Conservation (phyloP, 2,888 invertebrate species). For the Synergus umbraculus region DNA sequence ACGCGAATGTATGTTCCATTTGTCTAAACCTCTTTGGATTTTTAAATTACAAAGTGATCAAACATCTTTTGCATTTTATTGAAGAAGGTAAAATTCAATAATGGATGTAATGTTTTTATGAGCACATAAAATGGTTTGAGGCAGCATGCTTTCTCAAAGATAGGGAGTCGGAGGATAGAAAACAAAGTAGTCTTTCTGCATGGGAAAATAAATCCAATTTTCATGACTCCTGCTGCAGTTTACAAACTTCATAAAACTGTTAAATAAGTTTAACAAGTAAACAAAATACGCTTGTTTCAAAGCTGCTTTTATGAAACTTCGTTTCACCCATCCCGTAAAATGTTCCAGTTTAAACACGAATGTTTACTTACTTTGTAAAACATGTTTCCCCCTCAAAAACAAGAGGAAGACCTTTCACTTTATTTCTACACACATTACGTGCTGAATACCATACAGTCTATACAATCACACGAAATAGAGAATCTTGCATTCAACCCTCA, state of each 20-base stretch:
- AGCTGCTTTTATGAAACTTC: slow-evolving; percentile 2
- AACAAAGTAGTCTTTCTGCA: slow-evolving; percentile 35
- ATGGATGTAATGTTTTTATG: neutral
- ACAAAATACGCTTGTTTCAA: slow-evolving; percentile 30
- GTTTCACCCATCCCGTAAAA: neutral
- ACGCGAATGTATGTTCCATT: no score
- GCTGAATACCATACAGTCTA: neutral
- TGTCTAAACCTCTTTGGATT: no score
- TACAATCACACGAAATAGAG: neutral
- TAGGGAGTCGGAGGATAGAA: neutral
- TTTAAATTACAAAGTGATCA: no score
- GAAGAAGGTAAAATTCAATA: neutral
- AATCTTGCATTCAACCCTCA: neutral
- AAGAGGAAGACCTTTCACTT: neutral
- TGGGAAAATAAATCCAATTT: slow-evolving; percentile 34
- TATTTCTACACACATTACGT: neutral
- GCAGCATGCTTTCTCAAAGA: slow-evolving; percentile 4
- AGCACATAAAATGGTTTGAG: neutral
- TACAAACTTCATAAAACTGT: slow-evolving; percentile 37
- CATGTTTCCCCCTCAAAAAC: neutral
- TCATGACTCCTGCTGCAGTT: slow-evolving; percentile 23
- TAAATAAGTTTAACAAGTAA: slow-evolving; percentile 34
- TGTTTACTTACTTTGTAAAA: slow-evolving; percentile 20
- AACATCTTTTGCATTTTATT: no score
- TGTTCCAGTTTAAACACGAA: neutral